Base-by-base conservation (phyloP, 1,140 invertebrate species). In the Zaprionus davidi region DNA sequence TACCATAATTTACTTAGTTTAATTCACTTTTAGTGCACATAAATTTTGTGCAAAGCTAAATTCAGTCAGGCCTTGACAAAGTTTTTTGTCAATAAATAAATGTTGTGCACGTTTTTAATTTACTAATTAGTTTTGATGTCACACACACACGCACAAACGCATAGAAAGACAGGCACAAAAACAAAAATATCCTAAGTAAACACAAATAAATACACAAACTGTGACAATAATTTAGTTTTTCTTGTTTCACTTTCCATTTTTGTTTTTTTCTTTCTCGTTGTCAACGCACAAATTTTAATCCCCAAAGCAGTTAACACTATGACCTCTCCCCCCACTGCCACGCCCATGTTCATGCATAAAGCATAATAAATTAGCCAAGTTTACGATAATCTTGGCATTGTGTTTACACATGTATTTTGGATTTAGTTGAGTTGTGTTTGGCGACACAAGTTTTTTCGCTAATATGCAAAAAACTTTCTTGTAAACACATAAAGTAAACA, bases 351-450 rank as follows among this genome's bases (percentile, higher is more conserved):
- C 41, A 49, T 38, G 66, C 67, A 75, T 75, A 75, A 75, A 26
- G 26, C 53, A 56, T 71, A 76, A 76, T 76, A 76, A 71, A 76
- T 76, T 71, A 76, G 28, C 55, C 60, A 71, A 76, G 68, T 76
- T 76, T 71, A 76, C 64, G 73, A 71, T 76, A 76, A 76, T 71
- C 73, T 71, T 34, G 13, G 38, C 55, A 60, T 71, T 51, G 68
- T 76, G 73, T 76, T 76, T 76, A 76, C 73, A 71, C 68, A 71
- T 71, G 73, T 76, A 71, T 76, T 71, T 71, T 55, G 60, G 73
- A 76, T 76, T 76, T 76, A 71, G 73, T 76, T 51, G 46, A 20
- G 20, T 75, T 68, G 22, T 17, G 60, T 46, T 44, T 68, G 17
- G 41, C 63, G 36, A 66, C 20, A 56, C 38, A 36, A 70, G 22